These are phyloP conservation scores for Cepaea nemoralis DNA, from an alignment of 1,140 invertebrate genomes.

Conservation along the genomic window DNA sequence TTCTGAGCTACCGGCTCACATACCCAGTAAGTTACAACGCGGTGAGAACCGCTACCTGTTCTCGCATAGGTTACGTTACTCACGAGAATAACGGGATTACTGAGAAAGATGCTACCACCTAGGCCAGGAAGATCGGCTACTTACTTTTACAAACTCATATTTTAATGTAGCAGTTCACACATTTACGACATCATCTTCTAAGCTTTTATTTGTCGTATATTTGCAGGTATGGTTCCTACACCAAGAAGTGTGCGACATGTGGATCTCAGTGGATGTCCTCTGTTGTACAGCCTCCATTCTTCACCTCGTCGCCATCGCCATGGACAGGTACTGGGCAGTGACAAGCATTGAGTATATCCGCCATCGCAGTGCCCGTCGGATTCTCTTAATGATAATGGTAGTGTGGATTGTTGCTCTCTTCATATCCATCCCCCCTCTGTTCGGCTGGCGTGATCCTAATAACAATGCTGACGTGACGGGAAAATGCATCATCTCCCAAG, in stretches of 20 bases:
- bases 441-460: conserved; percentile 73
- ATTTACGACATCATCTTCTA: no score
- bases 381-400: conserved; percentile 89
- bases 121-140: no score
- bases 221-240: conserved; percentile 82
- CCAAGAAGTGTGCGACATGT: conserved; percentile 37
- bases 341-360: conserved; percentile 95
- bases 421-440: conserved; percentile 88
- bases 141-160: no score
- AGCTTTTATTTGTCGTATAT: background rate
- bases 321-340: conserved; percentile 96
- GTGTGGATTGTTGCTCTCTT: conserved; percentile 90
- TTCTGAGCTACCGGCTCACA: no score
- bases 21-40: no score
- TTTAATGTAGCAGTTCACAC: no score
- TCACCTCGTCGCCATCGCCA: conserved; percentile 92
- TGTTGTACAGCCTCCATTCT: conserved; percentile 94
- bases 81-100: no score
- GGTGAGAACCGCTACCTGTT: no score
- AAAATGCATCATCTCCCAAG: conserved; percentile 69
- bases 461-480: conserved; percentile 59
- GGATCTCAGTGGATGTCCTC: conserved; percentile 79
- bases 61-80: no score
- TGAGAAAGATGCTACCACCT: no score
- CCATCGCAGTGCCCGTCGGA: conserved; percentile 83